Conservation (phyloP, 1,140 invertebrate species). For the Euura lappo region DNA sequence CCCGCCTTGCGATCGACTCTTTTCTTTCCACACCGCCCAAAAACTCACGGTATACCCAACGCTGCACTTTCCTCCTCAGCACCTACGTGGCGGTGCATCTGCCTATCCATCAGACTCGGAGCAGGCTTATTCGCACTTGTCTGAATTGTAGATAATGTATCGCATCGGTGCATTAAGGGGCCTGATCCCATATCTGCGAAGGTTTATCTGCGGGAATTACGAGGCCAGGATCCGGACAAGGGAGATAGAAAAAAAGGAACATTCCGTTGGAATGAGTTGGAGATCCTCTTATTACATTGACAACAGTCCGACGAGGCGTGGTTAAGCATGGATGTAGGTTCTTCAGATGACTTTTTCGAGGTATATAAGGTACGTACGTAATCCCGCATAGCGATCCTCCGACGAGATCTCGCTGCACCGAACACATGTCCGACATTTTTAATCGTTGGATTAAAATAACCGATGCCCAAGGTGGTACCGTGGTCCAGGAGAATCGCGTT, state of each 20-base stretch:
- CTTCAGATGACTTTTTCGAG: too few relatives aligned
- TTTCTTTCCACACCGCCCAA: conserved; percentile 33
- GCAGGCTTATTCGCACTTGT: too few relatives aligned
- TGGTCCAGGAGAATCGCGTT: conserved; percentile 36
- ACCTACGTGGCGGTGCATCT: background rate
- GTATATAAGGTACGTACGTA: too few relatives aligned
- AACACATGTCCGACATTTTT: conserved; percentile 61
- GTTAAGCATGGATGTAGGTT: too few relatives aligned
- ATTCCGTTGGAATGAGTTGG: background rate
- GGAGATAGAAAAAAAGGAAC: too few relatives aligned
- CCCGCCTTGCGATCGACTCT: conserved; percentile 48
- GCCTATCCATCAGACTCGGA: background rate
- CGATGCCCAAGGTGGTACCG: conserved; percentile 48
- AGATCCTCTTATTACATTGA: background rate
- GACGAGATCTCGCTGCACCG: conserved; percentile 27
- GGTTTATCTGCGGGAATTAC: background rate
- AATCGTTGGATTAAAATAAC: conserved; percentile 59
- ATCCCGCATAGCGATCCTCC: too few relatives aligned
- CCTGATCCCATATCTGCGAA: background rate
- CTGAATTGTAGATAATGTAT: too few relatives aligned
- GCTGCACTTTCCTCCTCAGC: conserved; percentile 12
- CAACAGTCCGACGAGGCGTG: background rate
- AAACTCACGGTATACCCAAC: conserved; percentile 23
- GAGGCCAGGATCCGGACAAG: background rate
- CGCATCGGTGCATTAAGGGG: background rate